These are phyloP conservation scores for Ascidia mentula DNA, from an alignment of 23 tunicate species.

Conservation along the genomic window DNA sequence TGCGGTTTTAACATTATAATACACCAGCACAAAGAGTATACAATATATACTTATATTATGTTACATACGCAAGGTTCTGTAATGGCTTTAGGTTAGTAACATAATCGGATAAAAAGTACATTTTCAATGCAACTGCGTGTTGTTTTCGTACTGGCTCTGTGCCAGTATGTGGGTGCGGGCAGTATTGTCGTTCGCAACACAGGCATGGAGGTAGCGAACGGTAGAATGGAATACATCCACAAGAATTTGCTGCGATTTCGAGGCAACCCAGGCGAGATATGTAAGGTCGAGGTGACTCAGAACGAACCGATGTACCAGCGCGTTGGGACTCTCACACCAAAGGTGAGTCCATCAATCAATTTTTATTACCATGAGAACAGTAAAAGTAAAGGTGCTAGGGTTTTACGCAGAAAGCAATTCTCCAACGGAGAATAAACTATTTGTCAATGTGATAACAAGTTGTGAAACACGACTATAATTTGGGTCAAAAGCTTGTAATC, in stretches of 20 bases:
- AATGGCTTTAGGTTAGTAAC: neutral
- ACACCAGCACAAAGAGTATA: no score
- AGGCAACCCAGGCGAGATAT: constrained; percentile 30
- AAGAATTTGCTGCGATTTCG: constrained; percentile 38
- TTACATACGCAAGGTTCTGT: neutral
- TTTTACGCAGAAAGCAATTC: no score
- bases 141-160: neutral
- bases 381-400: no score
- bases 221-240: constrained; percentile 37
- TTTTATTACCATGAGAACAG: no score
- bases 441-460: no score
- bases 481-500: no score
- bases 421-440: no score
- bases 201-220: constrained; percentile 75
- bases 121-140: neutral
- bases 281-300: constrained; percentile 82
- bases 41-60: neutral
- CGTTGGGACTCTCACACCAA: constrained; percentile 83
- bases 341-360: no score
- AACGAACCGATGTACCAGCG: constrained; percentile 92
- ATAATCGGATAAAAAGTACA: neutral
- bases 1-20: neutral
- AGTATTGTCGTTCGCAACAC: constrained; percentile 11
- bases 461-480: no score
- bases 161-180: neutral